Base-by-base conservation (phyloP, 2,113 vertebrate genomes). In the Apteryx mantelli region DNA sequence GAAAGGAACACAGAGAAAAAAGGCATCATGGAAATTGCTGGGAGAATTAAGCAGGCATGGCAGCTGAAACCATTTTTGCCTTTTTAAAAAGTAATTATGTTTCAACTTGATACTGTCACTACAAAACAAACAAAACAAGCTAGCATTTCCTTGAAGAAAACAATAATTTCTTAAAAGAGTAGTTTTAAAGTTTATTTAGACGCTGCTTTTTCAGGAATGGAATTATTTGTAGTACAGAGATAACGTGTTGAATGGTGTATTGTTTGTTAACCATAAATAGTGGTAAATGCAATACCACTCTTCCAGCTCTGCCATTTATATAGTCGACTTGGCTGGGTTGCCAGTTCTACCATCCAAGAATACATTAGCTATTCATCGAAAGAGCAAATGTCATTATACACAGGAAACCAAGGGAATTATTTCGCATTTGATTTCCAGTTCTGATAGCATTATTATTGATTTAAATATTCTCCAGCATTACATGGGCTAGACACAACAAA, bases 381-480 rank as follows among this genome's bases (percentile, higher is more conserved):
- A 97, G 93, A 98, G 95, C 96, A 98, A 98, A 98, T 98, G 98
- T 97, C 98, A 97, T 98, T 97, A 98, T 90, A 92, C 88, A 94
- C 25, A 79, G 98, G 97, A 98, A 97, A 97, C 96, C 93, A 70
- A 82, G 97, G 98, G 98, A 98, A 98, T 98, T 98, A 98, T 98
- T 98, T 98, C 97, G 98, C 98, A 98, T 99, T 98, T 98, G 98
- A 98, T 99, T 99, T 98, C 97, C 97, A 98, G 97, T 98, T 97
- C 97, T 98, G 98, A 99, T 99, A 98, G 97, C 96, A 93, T 97
- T 98, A 97, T 93, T 99, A 99, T 99, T 98, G 98, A 99, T 99
- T 98, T 97, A 95, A 95, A 97, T 98, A 98, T 98, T 98, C 96
- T 98, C 93, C 36, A 86, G 93, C 95, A 98, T 92, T 86, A 96